Evolutionary conservation across 2,888 invertebrate genomes (phyloP), one percentile per base, ranked within the genome.

Genomic region (Schrankia costaestrigalis): DNA sequence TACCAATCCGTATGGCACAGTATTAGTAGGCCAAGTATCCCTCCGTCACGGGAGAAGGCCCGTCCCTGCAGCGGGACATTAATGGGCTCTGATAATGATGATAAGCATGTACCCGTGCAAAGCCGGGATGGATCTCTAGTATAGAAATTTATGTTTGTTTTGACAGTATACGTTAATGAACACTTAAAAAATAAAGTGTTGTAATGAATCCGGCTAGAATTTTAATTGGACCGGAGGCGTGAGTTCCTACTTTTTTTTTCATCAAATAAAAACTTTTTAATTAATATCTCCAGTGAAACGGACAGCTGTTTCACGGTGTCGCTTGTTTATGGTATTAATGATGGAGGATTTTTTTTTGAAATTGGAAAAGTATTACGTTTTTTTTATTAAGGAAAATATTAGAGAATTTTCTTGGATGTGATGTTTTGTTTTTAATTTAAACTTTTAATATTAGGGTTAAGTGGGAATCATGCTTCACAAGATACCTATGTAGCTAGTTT

Each of bases 201-300:
- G 64, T 79, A 78, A 81, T 81, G 76, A 81, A 78, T 64, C 66
- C 70, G 55, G 73, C 69, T 76, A 78, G 75, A 78, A 77, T 83
- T 78, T 82, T 82, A 83, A 83, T 83, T 83, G 81, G 78, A 56
- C 60, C 54, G 63, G 57, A 60, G 63, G 59, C 59, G 55, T 50
- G 56, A 53, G 46, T 48, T 43, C 59, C 38, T 46, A 48, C 51
- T 63, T 73, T 73, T 74, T 74, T 61, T 59, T 58, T 58, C 43
- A 26, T 3, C 34, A 49, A 56, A 57, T 63, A 56, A 68, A 71
- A 82, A 81, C 77, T 84, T 84, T 80, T 80, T 82, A 84, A 84
- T 84, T 83, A 80, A 83, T 75, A 70, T 62, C 74, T 64, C 61
- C 63, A 65, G 56, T 71, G 73, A 65, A 70, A 72, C 65, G 72